Evolutionary conservation across 1,140 invertebrate species (phyloP), one percentile per base, ranked within the genome.

Genomic region (Euwallacea similis): DNA sequence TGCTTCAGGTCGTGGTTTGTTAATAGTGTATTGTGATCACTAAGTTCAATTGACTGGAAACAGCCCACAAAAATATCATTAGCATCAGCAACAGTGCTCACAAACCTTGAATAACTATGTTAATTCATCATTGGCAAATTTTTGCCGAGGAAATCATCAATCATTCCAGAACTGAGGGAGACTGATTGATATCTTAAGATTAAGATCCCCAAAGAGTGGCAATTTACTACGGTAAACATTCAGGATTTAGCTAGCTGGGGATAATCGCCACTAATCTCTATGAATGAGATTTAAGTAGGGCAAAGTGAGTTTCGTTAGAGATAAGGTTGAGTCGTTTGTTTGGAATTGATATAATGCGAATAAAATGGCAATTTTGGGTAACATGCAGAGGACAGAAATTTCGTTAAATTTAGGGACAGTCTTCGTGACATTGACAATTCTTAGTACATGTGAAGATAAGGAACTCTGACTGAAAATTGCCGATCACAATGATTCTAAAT

Each of bases 251-350:
- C 16, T 43, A 63, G 62, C 69, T 71, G 13, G 46, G 58, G 66
- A 71, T 74, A 74, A 74, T 74, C 69, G 71, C 66, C 65, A 55
- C 63, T 74, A 71, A 74, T 74, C 63, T 61, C 58, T 63, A 47
- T 43, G 60, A 47, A 21, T 7, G 60, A 46, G 60, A 42, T n/a
- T 63, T 61, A 62, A 68, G 62, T 73, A 15, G 60, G 10, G 44
- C 44, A 47, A 50, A 50, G 46, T 50, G 46, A 50, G 21, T 33
- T 33, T 33, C 21, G 21, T 33, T 33, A 4, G 21, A 33, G 4
- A 33, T 33, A 33, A 33, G 21, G 21, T 33, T 33, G 21, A 33
- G 21, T 33, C 21, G 21, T 33, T 33, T 33, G 21, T 33, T 33
- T 33, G 21, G 21, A 4, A 33, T 4, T 33, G 21, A 33, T 33